Evolutionary conservation across 2,113 vertebrate species (phyloP).

Genomic region (Rostratula benghalensis): DNA sequence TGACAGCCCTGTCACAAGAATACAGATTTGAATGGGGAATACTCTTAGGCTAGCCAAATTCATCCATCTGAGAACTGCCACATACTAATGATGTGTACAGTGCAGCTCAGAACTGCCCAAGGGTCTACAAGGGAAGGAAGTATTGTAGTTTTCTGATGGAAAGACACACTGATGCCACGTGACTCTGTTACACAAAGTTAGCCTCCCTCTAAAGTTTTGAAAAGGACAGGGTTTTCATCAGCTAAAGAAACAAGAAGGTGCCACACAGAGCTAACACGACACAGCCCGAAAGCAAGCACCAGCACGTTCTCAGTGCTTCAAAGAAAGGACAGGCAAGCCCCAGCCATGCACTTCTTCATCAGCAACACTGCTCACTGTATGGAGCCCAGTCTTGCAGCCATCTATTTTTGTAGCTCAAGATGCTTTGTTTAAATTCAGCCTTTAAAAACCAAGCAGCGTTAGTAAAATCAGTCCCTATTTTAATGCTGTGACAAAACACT

Average conservation of each 20-base stretch:
- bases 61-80: not conserved
- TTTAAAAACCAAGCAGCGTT: not conserved
- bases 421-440: not conserved
- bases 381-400: fast-evolving
- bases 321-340: not conserved
- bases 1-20: not conserved
- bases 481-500: fast-evolving
- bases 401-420: not conserved
- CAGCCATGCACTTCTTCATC: fast-evolving
- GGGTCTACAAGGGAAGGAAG: slow-evolving; percentile 31
- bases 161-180: not conserved
- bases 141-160: not conserved
- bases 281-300: fast-evolving
- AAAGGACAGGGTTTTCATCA: not conserved
- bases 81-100: fast-evolving
- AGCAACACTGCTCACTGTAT: fast-evolving
- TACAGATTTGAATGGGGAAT: not conserved
- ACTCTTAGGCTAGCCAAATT: not conserved
- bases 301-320: fast-evolving
- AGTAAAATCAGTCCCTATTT: not conserved
- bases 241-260: not conserved
- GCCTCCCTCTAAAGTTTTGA: not conserved
- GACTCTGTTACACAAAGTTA: too few relatives aligned
- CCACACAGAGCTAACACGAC: not conserved
- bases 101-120: not conserved